phyloP scores from a whole-genome alignment of 1,140 invertebrate species.

The Vollenhovia emeryi region DNA sequence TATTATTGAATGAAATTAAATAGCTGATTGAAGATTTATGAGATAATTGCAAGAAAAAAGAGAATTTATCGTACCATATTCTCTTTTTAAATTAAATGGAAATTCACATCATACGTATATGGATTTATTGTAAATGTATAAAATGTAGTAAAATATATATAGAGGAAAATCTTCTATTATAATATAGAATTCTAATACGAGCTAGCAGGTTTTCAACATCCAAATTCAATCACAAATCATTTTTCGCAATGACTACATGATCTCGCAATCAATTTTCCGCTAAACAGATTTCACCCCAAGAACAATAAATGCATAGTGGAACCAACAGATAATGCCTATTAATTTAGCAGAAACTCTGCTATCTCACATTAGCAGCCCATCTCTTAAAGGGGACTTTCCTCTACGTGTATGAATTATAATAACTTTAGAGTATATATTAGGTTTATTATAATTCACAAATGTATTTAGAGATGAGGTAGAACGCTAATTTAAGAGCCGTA shows the following conservation, averaged over 20 bases:
- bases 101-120: not conserved
- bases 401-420: not conserved
- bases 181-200: no score
- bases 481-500: conserved; percentile 20
- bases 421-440: not conserved
- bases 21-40: not conserved
- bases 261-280: no score
- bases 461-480: conserved; percentile 24
- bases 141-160: not conserved
- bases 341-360: no score
- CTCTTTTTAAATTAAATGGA: not conserved
- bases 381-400: no score
- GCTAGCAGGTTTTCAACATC: no score
- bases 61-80: not conserved
- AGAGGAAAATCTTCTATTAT: no score
- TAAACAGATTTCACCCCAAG: no score
- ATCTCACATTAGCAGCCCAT: no score
- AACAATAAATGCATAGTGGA: no score
- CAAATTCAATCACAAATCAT: no score
- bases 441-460: conserved; percentile 11
- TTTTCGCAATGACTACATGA: no score
- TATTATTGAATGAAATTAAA: not conserved
- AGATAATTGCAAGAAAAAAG: not conserved
- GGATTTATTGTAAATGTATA: not conserved
- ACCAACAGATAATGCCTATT: no score